Base-by-base conservation (phyloP, 2,888 invertebrate genomes). In the Corbicula japonica region DNA sequence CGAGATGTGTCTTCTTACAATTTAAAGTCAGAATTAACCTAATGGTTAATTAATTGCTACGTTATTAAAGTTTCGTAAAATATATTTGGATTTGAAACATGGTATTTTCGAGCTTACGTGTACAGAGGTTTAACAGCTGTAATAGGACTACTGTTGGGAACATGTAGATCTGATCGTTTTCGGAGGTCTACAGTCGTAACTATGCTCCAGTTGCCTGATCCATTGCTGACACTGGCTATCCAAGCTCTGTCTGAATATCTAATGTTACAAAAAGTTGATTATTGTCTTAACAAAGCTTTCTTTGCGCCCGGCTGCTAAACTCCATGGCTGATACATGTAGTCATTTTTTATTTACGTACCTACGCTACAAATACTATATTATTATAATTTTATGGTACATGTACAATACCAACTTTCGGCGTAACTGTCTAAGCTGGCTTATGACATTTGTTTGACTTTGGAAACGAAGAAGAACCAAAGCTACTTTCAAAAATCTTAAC, bases 61-160 rank as follows among this genome's bases (percentile, higher is more conserved):
- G 41, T 41, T 12, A 18, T 12, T 12, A 41, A 41, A 10, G 41
- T 41, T 15, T 12, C 10, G 10, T 41, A 41, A 10, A 41, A 41
- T 41, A 41, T 15, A 41, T 15, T 41, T 41, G 41, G 18, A 10
- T 41, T 12, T 41, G 41, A 15, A 23, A n/a, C 21, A 52, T 52
- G 8, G 18, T n/a, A 52, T n/a, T n/a, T 6, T 10, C n/a, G 23
- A 35, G 74, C 84, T 70, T 58, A 87, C 87, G 58, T 77, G 60
- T 83, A 87, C 12, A 83, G 28, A 2, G 87, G 81, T 69, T 86
- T 85, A 48, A 76, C 80, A 12, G 80, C 60, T 2, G 81, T 76
- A 10, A 78, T 58, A 5, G 87, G 87, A 61, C 87, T 87, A 38
- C 54, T 75, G 79, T 87, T 87, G 10, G 86, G 80, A 32, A 68